These are phyloP conservation scores for Sanderia malayensis DNA, from an alignment of 30 jellyfish, hydroid and myxozoan genomes.

Conservation along the genomic window DNA sequence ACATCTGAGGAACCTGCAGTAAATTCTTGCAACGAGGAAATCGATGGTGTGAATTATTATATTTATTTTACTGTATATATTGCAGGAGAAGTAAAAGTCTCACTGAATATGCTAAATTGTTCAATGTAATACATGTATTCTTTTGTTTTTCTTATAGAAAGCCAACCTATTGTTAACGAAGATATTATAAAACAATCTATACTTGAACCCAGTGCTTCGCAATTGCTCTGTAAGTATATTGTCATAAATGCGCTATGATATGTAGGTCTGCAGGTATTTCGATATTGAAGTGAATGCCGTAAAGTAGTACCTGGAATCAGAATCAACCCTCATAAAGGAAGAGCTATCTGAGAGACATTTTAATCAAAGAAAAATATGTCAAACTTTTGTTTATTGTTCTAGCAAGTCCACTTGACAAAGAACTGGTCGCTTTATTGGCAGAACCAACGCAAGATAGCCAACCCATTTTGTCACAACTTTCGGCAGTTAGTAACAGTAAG, in stretches of 20 bases:
- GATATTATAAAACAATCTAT: conserved; percentile 30
- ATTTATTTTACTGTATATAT: too few species aligned
- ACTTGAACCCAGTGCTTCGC: conserved; percentile 10
- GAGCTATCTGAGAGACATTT: neutral
- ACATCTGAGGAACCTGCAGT: neutral
- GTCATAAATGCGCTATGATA: neutral
- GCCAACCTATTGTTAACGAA: conserved; percentile 50
- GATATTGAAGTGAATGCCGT: neutral
- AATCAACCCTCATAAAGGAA: neutral
- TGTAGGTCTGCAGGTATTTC: neutral
- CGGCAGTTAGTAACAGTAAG: conserved; percentile 48
- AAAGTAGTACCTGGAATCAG: neutral
- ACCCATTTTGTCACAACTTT: conserved; percentile 21
- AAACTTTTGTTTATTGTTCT: too few species aligned
- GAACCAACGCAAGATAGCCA: conserved; percentile 38
- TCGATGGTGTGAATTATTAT: neutral
- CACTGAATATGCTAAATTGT: too few species aligned
- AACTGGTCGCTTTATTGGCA: conserved; percentile 45
- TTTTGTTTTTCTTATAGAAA: too few species aligned
- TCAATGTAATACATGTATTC: too few species aligned
- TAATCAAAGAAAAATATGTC: too few species aligned
- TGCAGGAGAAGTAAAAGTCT: neutral
- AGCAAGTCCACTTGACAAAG: conserved; percentile 55
- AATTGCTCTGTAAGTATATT: neutral
- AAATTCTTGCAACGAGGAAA: neutral